Evolutionary conservation across 2,113 vertebrate genomes (phyloP).

Genomic region (Benitochromis conjunctus): DNA sequence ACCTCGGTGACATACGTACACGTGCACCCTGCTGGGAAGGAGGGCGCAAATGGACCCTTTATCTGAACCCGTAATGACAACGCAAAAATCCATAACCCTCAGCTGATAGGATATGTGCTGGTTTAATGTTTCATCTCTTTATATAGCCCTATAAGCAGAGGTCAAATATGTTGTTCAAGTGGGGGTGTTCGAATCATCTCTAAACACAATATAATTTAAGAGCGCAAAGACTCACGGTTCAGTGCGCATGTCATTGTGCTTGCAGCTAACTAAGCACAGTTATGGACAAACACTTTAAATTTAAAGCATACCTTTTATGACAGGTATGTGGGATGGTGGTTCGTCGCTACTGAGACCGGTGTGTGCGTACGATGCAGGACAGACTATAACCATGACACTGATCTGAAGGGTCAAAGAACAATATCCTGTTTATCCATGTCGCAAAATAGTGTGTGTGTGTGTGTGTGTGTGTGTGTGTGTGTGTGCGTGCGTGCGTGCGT

Average conservation of each 20-base stretch:
- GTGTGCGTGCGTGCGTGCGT: too few relatives aligned
- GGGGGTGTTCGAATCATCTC: neutral
- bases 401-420: neutral
- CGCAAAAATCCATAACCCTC: neutral
- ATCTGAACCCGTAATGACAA: neutral
- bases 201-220: neutral
- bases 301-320: neutral
- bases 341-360: neutral
- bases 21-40: neutral
- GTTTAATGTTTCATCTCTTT: neutral
- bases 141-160: neutral
- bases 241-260: neutral
- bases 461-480: neutral
- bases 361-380: neutral
- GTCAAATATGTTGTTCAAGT: neutral
- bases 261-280: neutral
- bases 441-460: neutral
- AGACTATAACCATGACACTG: neutral
- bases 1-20: neutral
- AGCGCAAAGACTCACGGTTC: fast-evolving
- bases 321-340: neutral
- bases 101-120: neutral
- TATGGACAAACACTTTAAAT: neutral
- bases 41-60: neutral
- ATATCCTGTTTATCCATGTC: neutral